Evolutionary conservation across 2,888 invertebrate species (phyloP).

Genomic region (Hemithea aestivaria): DNA sequence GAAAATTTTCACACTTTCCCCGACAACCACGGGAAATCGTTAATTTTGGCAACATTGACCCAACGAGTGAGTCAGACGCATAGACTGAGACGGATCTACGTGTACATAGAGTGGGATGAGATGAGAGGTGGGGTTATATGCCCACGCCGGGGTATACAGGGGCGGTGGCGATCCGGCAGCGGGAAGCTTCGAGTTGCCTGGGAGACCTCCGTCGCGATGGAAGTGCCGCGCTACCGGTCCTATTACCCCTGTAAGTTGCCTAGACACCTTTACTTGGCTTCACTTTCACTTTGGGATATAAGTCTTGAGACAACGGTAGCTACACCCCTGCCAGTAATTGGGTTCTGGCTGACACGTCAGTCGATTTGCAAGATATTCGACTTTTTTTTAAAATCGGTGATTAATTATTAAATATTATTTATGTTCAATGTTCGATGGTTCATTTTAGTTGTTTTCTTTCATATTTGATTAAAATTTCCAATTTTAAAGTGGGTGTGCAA

Average conservation of each 20-base stretch:
- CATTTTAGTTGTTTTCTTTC: no score
- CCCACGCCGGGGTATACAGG: conserved; percentile 30
- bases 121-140: conserved; percentile 5
- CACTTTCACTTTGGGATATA: conserved; percentile 28
- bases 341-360: no score
- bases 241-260: conserved; percentile 72
- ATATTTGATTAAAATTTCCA: no score
- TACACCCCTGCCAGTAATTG: no score
- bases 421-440: no score
- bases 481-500: no score
- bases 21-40: background rate
- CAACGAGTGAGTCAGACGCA: conserved; percentile 8
- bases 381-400: no score
- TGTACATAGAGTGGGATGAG: conserved; percentile 18
- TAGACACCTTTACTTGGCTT: conserved; percentile 18
- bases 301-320: conserved; percentile 7
- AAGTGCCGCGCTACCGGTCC: conserved; percentile 74
- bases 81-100: conserved; percentile 22
- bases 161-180: conserved; percentile 37
- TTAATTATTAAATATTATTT: no score
- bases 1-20: no score
- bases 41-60: conserved; percentile 3
- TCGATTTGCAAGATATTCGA: no score
- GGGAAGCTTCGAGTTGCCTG: conserved; percentile 65
- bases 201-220: conserved; percentile 72